phyloP scores from a whole-genome alignment of 2,888 invertebrate species.

The Torymus aiolomorphi region DNA sequence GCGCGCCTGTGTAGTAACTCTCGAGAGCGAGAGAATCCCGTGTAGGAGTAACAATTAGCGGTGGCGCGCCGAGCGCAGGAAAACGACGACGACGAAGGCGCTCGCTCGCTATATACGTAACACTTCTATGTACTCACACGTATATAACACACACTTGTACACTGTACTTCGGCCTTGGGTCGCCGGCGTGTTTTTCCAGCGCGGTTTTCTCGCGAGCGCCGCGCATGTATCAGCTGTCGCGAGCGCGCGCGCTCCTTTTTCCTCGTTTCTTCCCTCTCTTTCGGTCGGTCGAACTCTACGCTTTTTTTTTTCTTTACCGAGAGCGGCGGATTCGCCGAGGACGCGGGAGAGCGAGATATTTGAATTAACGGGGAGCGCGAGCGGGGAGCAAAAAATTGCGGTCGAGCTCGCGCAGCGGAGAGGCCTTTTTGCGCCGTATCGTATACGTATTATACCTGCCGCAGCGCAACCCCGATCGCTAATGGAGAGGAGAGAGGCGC shows the following conservation, averaged over 20 bases:
- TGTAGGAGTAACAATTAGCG: slow-evolving; percentile 39
- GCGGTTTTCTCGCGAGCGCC: neutral
- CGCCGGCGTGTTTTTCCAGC: neutral
- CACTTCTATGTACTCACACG: no score
- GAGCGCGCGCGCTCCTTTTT: no score
- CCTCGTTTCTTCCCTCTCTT: no score
- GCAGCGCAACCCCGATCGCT: no score
- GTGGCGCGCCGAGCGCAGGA: slow-evolving; percentile 48
- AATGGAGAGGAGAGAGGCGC: slow-evolving; percentile 16
- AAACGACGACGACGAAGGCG: neutral
- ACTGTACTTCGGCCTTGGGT: neutral
- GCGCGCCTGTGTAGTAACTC: neutral
- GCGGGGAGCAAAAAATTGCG: no score
- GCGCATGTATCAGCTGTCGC: neutral
- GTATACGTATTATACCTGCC: no score
- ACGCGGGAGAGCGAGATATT: slow-evolving; percentile 37
- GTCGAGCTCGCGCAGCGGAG: no score
- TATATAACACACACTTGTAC: no score
- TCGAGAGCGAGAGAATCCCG: slow-evolving; percentile 22
- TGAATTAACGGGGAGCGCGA: slow-evolving; percentile 25
- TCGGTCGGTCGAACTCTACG: no score
- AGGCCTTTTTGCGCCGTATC: no score
- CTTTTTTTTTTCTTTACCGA: no score
- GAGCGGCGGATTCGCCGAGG: slow-evolving; percentile 18
- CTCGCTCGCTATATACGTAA: no score